Evolutionary conservation across 2,888 invertebrate genomes (phyloP), one percentile per base, ranked within the genome.

Genomic region (Andrena praecox): DNA sequence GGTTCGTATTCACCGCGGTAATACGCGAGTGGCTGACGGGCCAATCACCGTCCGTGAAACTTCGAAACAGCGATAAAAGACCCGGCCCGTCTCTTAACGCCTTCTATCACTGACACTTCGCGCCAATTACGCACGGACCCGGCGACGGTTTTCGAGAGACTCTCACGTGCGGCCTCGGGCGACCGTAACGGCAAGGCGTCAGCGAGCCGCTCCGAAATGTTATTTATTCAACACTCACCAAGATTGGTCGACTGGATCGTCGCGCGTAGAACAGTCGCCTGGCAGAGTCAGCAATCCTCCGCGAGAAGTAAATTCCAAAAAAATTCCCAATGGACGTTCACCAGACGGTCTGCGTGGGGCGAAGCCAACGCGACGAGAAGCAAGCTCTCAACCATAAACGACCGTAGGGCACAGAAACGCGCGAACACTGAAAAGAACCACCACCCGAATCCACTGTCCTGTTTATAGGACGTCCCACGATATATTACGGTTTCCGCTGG

Each of bases 381-480:
- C 77, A 63, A 54, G 70, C 82, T 62, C 56, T 48, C 64, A 35
- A 52, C 50, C 42, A 50, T 67, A 56, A 80, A 77, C 66, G 80
- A 80, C 70, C 66, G 60, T 83, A 4, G 24, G 24, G 24, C 56
- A 56, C 56, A 56, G 56, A 56, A 24, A 20, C 56, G 56, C 42
- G 56, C 10, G 75, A 69, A 77, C 87, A 87, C 79, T 73, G 80
- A 73, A 75, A 59, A 67, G 60, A 80, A 85, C 86, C 86, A 86
- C 84, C 88, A 87, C 88, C 88, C 86, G 84, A 73, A 85, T 73
- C 69, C 79, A 84, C 87, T 75, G 77, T 70, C 79, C 80, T 62
- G 67, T 63, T 70, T n/a, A 35, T 72, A 71, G 62, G 76, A 81
- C 82, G 72, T 70, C 56, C 72, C 77, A 73, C 77, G 72, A 73